A percentile compares a stretch with the other conserved stretches of the same genome.
Evolutionary conservation across 2,888 invertebrate genomes (phyloP).

Genomic region (Leptopilina syphax): DNA sequence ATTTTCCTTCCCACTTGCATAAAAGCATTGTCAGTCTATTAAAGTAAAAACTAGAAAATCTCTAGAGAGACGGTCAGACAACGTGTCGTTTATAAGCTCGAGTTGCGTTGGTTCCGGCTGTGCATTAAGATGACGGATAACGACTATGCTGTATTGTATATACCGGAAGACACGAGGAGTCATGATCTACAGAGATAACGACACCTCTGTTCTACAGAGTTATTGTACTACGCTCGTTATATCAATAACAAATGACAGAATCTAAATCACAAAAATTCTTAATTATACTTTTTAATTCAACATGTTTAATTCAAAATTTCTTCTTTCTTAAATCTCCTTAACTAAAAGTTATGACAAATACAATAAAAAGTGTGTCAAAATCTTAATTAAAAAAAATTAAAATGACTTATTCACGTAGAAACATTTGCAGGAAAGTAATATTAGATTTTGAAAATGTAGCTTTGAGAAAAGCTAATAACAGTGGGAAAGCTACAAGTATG

Average conservation of each 20-base stretch:
- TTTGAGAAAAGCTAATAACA: slow-evolving; percentile 7
- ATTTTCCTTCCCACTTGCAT: neutral
- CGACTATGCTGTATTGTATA: slow-evolving; percentile 60
- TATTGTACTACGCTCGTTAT: slow-evolving; percentile 18
- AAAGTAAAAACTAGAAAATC: slow-evolving; percentile 22
- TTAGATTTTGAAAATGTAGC: slow-evolving; percentile 14
- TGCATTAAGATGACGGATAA: slow-evolving; percentile 73
- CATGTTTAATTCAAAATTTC: too few relatives aligned
- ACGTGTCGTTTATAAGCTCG: slow-evolving; percentile 70
- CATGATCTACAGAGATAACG: slow-evolving; percentile 64
- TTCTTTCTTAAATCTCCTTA: too few relatives aligned
- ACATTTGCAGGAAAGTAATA: neutral
- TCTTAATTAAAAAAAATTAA: neutral
- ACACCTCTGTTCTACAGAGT: slow-evolving; percentile 50
- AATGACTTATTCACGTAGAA: neutral
- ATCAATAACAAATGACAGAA: slow-evolving; percentile 2
- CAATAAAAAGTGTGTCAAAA: too few relatives aligned
- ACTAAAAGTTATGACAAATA: too few relatives aligned
- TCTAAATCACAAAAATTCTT: slow-evolving; percentile 21
- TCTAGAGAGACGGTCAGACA: slow-evolving; percentile 51
- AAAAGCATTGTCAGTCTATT: slow-evolving; percentile 12
- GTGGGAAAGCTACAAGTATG: neutral
- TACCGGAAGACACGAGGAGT: slow-evolving; percentile 61
- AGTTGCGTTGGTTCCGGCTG: slow-evolving; percentile 63
- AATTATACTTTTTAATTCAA: too few relatives aligned